Percentiles rank a stretch among this genome's conserved stretches.
Conservation (phyloP, 1,140 invertebrate species). For the Forficula auricularia region DNA sequence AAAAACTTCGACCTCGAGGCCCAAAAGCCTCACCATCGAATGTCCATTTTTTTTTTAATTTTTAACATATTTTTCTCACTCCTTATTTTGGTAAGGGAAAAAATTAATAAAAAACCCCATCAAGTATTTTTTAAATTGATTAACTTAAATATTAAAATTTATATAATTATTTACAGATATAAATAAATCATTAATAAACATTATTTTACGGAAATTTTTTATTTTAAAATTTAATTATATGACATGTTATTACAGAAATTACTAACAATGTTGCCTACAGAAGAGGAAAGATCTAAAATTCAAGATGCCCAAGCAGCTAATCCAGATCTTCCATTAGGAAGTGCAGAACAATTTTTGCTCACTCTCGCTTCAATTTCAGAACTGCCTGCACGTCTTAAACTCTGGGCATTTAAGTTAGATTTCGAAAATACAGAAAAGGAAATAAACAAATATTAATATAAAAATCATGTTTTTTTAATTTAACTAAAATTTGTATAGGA, state of each 20-base stretch:
- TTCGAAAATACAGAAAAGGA: slow-evolving; percentile 90
- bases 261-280: slow-evolving; percentile 89
- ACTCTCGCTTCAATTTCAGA: slow-evolving; percentile 91
- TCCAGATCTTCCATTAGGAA: slow-evolving; percentile 88
- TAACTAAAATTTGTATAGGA: slow-evolving; percentile 41
- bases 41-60: no score
- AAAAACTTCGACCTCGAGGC: no score
- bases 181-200: no score
- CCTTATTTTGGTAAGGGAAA: no score
- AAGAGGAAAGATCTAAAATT: slow-evolving; percentile 91
- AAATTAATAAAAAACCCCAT: no score
- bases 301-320: slow-evolving; percentile 86
- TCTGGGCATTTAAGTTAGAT: slow-evolving; percentile 98
- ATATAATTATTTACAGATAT: no score
- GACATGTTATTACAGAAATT: slow-evolving; percentile 72
- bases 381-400: slow-evolving; percentile 78
- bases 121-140: no score
- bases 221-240: no score
- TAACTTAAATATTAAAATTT: no score
- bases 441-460: slow-evolving; percentile 16
- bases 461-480: background rate
- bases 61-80: no score
- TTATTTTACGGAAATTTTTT: no score
- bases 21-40: no score
- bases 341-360: slow-evolving; percentile 93